phyloP scores from a whole-genome alignment of 2,888 invertebrate species.

The Lasioglossum zephyrum region DNA sequence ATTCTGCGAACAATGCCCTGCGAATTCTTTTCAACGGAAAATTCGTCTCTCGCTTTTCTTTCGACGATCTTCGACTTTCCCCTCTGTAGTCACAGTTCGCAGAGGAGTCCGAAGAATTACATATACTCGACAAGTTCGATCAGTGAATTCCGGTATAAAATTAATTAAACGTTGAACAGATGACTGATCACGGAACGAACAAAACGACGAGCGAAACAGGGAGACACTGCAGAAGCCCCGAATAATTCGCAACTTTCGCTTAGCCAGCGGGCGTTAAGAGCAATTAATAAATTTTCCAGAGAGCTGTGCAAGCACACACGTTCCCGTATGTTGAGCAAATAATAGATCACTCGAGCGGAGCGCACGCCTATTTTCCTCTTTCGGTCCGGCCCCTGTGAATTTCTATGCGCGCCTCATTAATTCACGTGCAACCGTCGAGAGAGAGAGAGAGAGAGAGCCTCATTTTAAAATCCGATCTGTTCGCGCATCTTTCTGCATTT shows the following conservation, averaged over 20 bases:
- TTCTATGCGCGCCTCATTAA: conserved; percentile 39
- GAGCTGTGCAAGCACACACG: not conserved
- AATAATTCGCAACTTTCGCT: not conserved
- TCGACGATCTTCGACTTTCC: not conserved
- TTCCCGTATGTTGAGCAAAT: not conserved
- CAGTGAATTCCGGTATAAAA: not conserved
- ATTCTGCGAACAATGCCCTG: not conserved
- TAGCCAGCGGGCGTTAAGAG: not conserved
- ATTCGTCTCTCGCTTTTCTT: not conserved
- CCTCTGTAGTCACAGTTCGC: not conserved
- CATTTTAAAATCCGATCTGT: conserved; percentile 55
- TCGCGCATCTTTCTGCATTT: conserved; percentile 41
- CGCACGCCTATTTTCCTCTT: not conserved
- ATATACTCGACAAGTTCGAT: not conserved
- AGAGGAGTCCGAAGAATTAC: no score
- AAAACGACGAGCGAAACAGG: not conserved
- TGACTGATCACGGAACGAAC: not conserved
- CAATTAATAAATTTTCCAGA: conserved; percentile 16
- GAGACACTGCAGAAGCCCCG: not conserved
- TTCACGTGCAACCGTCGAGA: conserved; percentile 22
- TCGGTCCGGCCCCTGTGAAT: conserved; percentile 2
- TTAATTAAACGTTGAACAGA: not conserved
- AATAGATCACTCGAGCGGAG: conserved; percentile 2
- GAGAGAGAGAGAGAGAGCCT: not conserved
- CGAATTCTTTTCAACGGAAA: not conserved